Evolutionary conservation across 2,888 invertebrate species (phyloP).

Genomic region (Teleiodes luculella): DNA sequence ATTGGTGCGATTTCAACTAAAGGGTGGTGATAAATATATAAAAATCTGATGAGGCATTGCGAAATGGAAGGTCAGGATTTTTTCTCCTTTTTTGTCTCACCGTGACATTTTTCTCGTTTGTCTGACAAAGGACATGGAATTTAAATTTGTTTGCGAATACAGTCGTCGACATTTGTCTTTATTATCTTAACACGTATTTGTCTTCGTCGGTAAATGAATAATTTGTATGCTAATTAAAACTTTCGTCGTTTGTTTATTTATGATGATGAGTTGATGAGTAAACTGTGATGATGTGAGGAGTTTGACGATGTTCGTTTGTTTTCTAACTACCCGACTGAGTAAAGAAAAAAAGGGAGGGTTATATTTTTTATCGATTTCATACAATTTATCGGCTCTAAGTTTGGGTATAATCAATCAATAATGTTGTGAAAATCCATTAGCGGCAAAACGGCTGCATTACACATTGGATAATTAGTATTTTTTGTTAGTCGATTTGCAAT

Average conservation of each 20-base stretch:
- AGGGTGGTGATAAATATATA: conserved; percentile 71
- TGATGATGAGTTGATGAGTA: conserved; percentile 8
- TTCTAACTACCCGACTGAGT: no score
- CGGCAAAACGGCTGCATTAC: no score
- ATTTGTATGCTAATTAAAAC: conserved; percentile 57
- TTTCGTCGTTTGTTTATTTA: conserved; percentile 24
- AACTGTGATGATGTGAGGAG: not conserved
- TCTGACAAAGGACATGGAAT: conserved; percentile 56
- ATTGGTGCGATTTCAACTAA: conserved; percentile 74
- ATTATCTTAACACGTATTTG: conserved; percentile 46
- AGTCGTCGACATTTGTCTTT: conserved; percentile 51
- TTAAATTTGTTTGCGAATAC: conserved; percentile 55
- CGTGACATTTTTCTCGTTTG: conserved; percentile 58
- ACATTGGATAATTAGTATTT: no score
- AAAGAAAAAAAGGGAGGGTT: no score
- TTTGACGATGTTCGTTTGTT: no score
- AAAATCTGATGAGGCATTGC: conserved; percentile 63
- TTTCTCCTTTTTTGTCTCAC: conserved; percentile 35
- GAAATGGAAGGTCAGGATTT: conserved; percentile 45
- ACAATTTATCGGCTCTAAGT: no score
- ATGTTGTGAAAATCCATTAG: no score
- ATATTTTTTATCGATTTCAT: no score
- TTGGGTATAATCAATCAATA: no score
- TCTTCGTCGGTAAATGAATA: conserved; percentile 59
- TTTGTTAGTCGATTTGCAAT: not conserved